Percentiles rank a stretch among this genome's conserved stretches.
phyloP scores from a whole-genome alignment of 2,797 vertebrate genomes.

The Channa striata region DNA sequence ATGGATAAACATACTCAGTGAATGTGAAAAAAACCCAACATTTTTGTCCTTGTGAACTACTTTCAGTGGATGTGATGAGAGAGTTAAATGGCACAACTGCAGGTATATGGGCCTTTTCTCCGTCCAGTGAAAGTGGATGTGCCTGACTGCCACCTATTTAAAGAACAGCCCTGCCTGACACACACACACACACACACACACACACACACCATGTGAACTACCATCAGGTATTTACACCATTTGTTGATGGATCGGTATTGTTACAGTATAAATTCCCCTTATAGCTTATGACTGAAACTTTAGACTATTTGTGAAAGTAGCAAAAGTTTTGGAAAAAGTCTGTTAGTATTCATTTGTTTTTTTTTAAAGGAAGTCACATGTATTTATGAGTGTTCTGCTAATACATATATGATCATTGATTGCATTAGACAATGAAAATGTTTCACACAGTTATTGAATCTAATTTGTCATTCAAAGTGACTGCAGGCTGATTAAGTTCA shows the following conservation, averaged over 20 bases:
- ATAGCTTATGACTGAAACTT: not conserved
- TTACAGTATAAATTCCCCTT: conserved; percentile 34
- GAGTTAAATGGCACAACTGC: conserved; percentile 73
- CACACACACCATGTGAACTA: conserved; percentile 32
- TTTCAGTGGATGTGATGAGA: conserved; percentile 73
- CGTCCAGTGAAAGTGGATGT: conserved; percentile 65
- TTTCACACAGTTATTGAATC: not conserved
- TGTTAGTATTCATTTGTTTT: not conserved
- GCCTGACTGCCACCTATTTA: conserved; percentile 62
- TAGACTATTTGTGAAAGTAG: not conserved
- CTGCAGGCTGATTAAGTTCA: conserved; percentile 50
- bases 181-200: conserved; percentile 22
- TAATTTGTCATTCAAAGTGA: conserved; percentile 28
- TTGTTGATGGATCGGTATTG: conserved; percentile 60
- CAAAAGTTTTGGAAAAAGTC: not conserved
- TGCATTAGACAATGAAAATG: not conserved
- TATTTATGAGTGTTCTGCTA: not conserved
- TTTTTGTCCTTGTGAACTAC: conserved; percentile 60
- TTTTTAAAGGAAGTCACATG: no score
- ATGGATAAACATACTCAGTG: not conserved
- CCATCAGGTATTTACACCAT: conserved; percentile 49
- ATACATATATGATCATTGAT: not conserved
- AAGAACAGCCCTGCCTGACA: conserved; percentile 53
- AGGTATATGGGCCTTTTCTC: conserved; percentile 66
- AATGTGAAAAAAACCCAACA: conserved; percentile 39